Evolutionary conservation across 2,797 vertebrate species (phyloP), one percentile per base, ranked within the genome.

Genomic region (Betta splendens): DNA sequence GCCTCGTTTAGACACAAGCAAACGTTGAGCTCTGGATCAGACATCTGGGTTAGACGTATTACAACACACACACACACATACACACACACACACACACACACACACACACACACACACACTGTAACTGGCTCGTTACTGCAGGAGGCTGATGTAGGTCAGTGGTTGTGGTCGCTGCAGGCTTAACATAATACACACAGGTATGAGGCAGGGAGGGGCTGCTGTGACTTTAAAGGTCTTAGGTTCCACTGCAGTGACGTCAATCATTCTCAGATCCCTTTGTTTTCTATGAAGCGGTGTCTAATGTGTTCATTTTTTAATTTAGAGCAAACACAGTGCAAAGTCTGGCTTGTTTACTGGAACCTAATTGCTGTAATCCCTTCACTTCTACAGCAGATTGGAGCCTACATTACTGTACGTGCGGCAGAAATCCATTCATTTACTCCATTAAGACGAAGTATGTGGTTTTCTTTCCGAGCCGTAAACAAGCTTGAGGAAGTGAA

Each of bases 1-100:
- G 33, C 26, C 29, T 72, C 56, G 69, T 73, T 77, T 62, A 72
- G 33, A 50, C 54, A 81, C 70, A 72, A 63, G 76, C 56, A 62
- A 45, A 48, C 35, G 29, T 17, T 32, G 3, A 0, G 37, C 55
- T 35, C 40, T 60, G 51, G 57, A 21, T 49, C 49, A 66, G 53
- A 69, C 35, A 0, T 68, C 44, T 44, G 12, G 57, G 52, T 74
- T 10, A 46, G 49, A 65, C 26, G 9, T 15, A 13, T 70, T 47
- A 61, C 58, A 66, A 58, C 63, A 54, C 22, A 21, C 22, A 48
- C 9, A 3, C 52, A 51, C 6, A 46, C 46, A 47, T 5, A 42
- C 26, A 26, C 11, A 63, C n/a, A n/a, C n/a, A n/a, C n/a, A n/a
- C n/a, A n/a, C n/a, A n/a, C n/a, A 12, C 50, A 42, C 51, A 57